Conservation (phyloP, 2,797 vertebrate genomes). For the Argyrosomus regius region DNA sequence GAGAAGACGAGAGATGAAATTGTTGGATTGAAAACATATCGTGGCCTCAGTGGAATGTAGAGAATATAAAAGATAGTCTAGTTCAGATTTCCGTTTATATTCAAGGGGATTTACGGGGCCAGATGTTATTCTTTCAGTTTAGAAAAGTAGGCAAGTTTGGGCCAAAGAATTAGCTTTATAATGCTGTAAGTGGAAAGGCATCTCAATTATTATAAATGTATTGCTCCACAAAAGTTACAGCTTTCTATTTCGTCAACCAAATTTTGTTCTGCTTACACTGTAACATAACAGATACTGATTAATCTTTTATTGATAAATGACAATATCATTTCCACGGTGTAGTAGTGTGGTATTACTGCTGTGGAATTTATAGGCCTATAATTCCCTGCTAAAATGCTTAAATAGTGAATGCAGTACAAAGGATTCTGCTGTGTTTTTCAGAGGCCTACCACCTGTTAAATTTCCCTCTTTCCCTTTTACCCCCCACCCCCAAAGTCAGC, state of each 20-base stretch:
- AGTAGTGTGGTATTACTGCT: background rate
- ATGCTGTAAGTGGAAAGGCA: background rate
- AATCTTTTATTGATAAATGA: background rate
- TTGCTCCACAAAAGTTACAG: background rate
- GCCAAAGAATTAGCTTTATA: background rate
- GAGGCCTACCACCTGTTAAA: slow-evolving; percentile 77
- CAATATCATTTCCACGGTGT: background rate
- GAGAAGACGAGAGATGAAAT: background rate
- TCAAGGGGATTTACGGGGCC: background rate
- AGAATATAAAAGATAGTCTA: background rate
- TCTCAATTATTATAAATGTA: background rate
- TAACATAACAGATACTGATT: background rate
- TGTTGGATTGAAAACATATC: background rate
- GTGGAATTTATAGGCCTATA: background rate
- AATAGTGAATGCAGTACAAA: slow-evolving; percentile 18
- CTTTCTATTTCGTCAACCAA: background rate
- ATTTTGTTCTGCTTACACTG: background rate
- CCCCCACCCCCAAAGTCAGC: slow-evolving; percentile 80
- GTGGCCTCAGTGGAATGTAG: background rate
- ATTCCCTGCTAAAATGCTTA: slow-evolving; percentile 4
- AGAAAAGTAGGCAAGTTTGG: background rate
- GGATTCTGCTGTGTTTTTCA: slow-evolving; percentile 40
- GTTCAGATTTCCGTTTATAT: background rate
- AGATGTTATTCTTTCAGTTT: background rate
- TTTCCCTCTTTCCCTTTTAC: slow-evolving; percentile 75